A percentile compares a stretch with the other conserved stretches of the same genome.
Conservation (phyloP, 2,888 invertebrate species). For the Idaea straminata region DNA sequence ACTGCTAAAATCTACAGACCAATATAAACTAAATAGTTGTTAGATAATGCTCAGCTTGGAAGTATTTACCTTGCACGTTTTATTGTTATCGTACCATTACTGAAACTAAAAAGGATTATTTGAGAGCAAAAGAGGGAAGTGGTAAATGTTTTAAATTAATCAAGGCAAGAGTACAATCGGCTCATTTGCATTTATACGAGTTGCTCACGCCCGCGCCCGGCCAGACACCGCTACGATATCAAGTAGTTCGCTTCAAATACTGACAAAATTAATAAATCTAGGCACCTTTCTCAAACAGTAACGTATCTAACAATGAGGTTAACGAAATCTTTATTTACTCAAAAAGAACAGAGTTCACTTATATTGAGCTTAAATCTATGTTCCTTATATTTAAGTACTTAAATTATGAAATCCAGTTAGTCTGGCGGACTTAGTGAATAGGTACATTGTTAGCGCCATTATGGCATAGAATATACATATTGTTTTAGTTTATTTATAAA, state of each 20-base stretch:
- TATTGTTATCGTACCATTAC: constrained; percentile 11
- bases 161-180: constrained; percentile 59
- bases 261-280: constrained; percentile 34
- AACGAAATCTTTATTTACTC: too few relatives aligned
- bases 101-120: constrained; percentile 38
- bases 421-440: too few relatives aligned
- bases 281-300: background rate
- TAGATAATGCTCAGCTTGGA: background rate
- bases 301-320: background rate
- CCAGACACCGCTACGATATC: constrained; percentile 52
- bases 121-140: constrained; percentile 37
- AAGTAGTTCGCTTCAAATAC: constrained; percentile 37
- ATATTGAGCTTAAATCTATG: too few relatives aligned
- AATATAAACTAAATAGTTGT: background rate
- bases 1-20: background rate
- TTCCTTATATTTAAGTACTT: too few relatives aligned
- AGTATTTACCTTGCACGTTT: constrained; percentile 5
- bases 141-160: constrained; percentile 66
- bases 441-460: too few relatives aligned
- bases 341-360: too few relatives aligned
- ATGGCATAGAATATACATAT: too few relatives aligned
- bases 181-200: constrained; percentile 69
- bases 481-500: too few relatives aligned
- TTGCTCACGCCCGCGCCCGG: constrained; percentile 43
- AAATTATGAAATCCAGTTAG: too few relatives aligned